phyloP scores from a whole-genome alignment of 2,113 vertebrate genomes.

The Poicephalus gulielmi region DNA sequence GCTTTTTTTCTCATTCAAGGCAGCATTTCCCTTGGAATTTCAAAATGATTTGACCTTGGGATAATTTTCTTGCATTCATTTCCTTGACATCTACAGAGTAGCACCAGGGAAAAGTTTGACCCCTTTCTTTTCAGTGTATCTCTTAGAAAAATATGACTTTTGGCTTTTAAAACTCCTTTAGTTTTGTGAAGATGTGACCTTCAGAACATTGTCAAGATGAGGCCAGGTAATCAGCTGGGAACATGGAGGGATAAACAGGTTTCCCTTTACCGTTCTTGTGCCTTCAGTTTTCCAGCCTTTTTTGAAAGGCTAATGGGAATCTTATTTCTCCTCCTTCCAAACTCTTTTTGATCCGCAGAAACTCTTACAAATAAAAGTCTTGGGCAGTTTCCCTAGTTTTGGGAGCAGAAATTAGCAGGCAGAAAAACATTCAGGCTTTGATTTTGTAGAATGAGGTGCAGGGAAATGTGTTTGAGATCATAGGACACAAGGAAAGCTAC shows the following conservation, averaged over 20 bases:
- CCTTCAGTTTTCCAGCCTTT: not conserved
- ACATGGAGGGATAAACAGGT: not conserved
- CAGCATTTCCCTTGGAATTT: not conserved
- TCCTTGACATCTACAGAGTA: not conserved
- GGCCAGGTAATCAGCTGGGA: not conserved
- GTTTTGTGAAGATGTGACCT: not conserved
- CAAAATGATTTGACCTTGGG: not conserved
- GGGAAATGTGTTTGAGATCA: not conserved
- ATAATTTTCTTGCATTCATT: not conserved
- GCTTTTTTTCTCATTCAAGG: not conserved
- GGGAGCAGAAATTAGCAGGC: not conserved
- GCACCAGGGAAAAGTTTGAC: not conserved
- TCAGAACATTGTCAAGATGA: not conserved
- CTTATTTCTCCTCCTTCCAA: not conserved
- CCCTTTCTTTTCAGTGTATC: not conserved
- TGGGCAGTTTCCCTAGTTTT: not conserved
- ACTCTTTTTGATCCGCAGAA: not conserved
- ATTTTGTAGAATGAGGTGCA: not conserved
- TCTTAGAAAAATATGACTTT: not conserved
- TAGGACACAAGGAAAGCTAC: not conserved
- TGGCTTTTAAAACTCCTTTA: not conserved
- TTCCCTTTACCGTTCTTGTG: not conserved
- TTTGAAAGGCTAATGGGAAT: not conserved
- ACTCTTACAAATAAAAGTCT: not conserved
- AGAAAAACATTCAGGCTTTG: not conserved